These are phyloP conservation scores for Ganaspis sp. DNA, from an alignment of 1,140 invertebrate genomes.

Conservation along the genomic window DNA sequence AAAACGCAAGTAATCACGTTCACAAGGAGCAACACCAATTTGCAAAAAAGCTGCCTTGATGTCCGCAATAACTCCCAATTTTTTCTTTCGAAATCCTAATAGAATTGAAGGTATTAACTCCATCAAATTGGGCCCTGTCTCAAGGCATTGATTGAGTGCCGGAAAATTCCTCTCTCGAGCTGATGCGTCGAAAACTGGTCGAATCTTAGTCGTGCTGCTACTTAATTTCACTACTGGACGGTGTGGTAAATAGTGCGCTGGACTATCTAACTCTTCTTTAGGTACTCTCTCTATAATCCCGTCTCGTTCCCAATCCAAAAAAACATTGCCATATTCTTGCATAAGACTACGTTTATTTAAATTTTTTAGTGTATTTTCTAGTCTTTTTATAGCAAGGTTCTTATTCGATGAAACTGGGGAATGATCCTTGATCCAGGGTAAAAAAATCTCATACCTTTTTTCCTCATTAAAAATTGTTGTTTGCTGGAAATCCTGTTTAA, in stretches of 20 bases:
- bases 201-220: conserved; percentile 40
- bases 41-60: conserved; percentile 70
- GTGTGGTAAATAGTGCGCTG: conserved; percentile 42
- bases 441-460: conserved; percentile 60
- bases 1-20: conserved; percentile 64
- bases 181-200: conserved; percentile 41
- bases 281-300: conserved; percentile 60
- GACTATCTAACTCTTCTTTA: conserved; percentile 38
- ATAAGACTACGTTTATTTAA: conserved; percentile 47
- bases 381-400: conserved; percentile 45
- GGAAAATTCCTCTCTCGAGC: conserved; percentile 20
- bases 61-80: conserved; percentile 66
- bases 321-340: conserved; percentile 61
- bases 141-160: conserved; percentile 46
- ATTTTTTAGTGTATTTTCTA: conserved; percentile 48
- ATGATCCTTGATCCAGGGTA: conserved; percentile 61
- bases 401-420: conserved; percentile 50
- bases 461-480: conserved; percentile 52
- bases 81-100: conserved; percentile 60
- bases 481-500: conserved; percentile 48
- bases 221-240: conserved; percentile 44
- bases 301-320: conserved; percentile 56
- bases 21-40: conserved; percentile 56
- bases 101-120: conserved; percentile 66
- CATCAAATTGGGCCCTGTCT: conserved; percentile 63